Evolutionary conservation across 2,888 invertebrate genomes (phyloP).

Genomic region (Dasypolia templi): DNA sequence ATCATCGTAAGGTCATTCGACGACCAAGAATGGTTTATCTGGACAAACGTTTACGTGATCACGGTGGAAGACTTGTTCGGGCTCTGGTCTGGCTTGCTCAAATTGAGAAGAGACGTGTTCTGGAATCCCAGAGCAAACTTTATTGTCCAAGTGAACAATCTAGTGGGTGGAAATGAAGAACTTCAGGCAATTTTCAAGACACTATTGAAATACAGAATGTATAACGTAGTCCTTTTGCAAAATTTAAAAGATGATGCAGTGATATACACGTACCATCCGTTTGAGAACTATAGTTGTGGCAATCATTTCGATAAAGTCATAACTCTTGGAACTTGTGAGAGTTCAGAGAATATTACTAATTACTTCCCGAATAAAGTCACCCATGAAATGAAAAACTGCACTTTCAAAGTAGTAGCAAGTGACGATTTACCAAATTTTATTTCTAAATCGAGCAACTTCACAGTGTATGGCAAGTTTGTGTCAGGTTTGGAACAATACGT

Average conservation of each 20-base stretch:
- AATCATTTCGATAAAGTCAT: slow-evolving; percentile 62
- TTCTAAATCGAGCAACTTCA: slow-evolving; percentile 67
- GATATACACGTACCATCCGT: slow-evolving; percentile 74
- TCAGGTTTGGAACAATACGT: slow-evolving; percentile 78
- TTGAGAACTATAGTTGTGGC: slow-evolving; percentile 73
- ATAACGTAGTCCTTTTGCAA: slow-evolving; percentile 71
- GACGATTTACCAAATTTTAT: slow-evolving; percentile 73
- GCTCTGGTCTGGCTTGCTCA: slow-evolving; percentile 65
- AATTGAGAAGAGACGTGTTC: slow-evolving; percentile 70
- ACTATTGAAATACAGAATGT: slow-evolving; percentile 70
- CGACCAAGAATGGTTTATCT: slow-evolving; percentile 65
- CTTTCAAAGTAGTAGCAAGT: slow-evolving; percentile 70
- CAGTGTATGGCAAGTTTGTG: slow-evolving; percentile 64
- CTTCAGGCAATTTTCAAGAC: slow-evolving; percentile 66
- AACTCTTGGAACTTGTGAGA: slow-evolving; percentile 70
- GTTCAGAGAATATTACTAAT: slow-evolving; percentile 42
- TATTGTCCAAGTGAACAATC: slow-evolving; percentile 67
- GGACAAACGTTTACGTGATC: slow-evolving; percentile 74
- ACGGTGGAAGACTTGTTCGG: slow-evolving; percentile 63
- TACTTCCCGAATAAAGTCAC: slow-evolving; percentile 62
- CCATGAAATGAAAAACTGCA: slow-evolving; percentile 70
- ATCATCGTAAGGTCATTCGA: slow-evolving; percentile 67
- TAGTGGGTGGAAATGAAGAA: slow-evolving; percentile 50
- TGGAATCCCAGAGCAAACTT: slow-evolving; percentile 79
- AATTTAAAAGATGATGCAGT: slow-evolving; percentile 47